Percentiles rank a stretch among this genome's conserved stretches.
Evolutionary conservation across 2,113 vertebrate genomes (phyloP).

Genomic region (Oreochromis aureus): DNA sequence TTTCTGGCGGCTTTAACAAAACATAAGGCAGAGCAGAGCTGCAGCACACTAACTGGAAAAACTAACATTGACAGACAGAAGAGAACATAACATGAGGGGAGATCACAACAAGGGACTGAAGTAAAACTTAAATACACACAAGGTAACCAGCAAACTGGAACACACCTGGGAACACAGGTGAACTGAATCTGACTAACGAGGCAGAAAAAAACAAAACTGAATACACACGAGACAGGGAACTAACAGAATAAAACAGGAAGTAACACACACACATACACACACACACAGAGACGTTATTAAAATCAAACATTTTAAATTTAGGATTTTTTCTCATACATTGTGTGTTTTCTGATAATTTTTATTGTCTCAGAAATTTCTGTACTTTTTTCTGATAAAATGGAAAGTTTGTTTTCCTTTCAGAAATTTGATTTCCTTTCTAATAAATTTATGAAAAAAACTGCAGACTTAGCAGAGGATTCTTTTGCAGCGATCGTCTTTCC

Average conservation of each 20-base stretch:
- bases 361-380: not conserved
- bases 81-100: not conserved
- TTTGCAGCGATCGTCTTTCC: accelerated
- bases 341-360: accelerated
- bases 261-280: not conserved
- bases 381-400: not conserved
- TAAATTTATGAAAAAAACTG: not conserved
- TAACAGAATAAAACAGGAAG: not conserved
- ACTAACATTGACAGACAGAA: accelerated
- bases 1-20: not conserved
- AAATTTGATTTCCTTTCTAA: not conserved
- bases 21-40: not conserved
- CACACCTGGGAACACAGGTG: not conserved
- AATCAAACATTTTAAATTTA: not conserved
- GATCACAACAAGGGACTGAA: not conserved
- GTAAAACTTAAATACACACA: not conserved
- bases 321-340: not conserved
- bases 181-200: accelerated
- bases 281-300: not conserved
- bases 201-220: not conserved
- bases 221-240: accelerated
- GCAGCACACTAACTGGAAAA: not conserved
- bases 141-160: not conserved
- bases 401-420: not conserved
- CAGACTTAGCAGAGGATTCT: not conserved